Evolutionary conservation across 2,797 vertebrate species (phyloP).

Genomic region (Spondyliosoma cantharus): DNA sequence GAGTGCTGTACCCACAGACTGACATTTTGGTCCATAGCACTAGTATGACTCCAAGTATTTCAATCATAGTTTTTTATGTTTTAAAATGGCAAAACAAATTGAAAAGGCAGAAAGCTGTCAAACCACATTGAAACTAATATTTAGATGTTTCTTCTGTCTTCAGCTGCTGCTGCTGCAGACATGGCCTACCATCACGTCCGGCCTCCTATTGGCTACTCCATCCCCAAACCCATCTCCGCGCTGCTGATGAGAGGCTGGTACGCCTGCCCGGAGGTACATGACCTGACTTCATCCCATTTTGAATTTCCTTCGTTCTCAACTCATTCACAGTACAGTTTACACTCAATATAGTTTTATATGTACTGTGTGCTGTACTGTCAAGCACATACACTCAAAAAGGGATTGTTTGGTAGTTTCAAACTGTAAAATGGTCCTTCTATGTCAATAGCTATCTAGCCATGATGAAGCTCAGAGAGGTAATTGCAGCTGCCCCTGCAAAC

Average conservation of each 20-base stretch:
- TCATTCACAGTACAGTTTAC: neutral
- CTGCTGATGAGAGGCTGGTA: slow-evolving; percentile 96
- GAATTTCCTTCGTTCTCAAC: neutral
- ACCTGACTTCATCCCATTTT: neutral
- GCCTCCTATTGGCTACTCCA: slow-evolving; percentile 94
- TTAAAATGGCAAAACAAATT: neutral
- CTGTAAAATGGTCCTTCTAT: neutral
- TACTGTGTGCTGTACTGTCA: neutral
- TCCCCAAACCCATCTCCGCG: slow-evolving; percentile 88
- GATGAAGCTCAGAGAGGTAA: slow-evolving; percentile 23
- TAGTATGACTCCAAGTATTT: too few relatives aligned
- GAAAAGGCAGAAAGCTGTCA: neutral
- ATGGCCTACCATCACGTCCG: slow-evolving; percentile 96
- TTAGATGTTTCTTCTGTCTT: neutral
- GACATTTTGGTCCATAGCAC: neutral
- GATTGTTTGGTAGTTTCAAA: neutral
- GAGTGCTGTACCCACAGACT: neutral
- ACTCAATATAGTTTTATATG: neutral
- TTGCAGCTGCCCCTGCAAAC: slow-evolving; percentile 37
- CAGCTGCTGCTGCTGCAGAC: slow-evolving; percentile 94
- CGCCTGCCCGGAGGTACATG: slow-evolving; percentile 90
- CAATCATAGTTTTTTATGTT: neutral
- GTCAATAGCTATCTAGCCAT: slow-evolving; percentile 17
- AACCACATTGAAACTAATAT: neutral
- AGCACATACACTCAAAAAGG: neutral